Evolutionary conservation across 2,113 vertebrate species (phyloP), one percentile per base, ranked within the genome.

Genomic region (Oreochromis tanganicae): DNA sequence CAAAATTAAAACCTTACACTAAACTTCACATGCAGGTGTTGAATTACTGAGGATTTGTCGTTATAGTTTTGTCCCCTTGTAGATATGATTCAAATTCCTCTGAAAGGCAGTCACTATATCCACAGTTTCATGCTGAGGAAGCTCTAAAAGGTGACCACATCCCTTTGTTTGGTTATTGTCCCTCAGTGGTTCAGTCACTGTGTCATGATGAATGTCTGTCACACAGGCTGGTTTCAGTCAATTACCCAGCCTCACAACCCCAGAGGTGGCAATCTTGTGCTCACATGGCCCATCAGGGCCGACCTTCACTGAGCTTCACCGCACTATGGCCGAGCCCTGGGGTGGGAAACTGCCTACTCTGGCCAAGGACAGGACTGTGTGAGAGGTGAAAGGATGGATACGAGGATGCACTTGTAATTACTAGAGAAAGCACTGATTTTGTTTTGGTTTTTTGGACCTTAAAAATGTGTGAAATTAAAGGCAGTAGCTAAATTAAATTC

Each of bases 221-320:
- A 91, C 61, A 80, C 66, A 55, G 81, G 48, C 79, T 81, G 88
- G 61, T 91, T 89, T 93, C 86, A 93, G 90, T 92, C 87, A 93
- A 91, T 94, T 92, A 87, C 83, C 80, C 78, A 38, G 61, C 61
- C 19, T 82, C 17, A 38, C 34, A 63, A 82, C 82, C 87, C 84
- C 82, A 85, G 87, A 75, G 85, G 85, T 71, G 85, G 84, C 85
- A 88, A 89, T 85, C 81, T 84, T 68, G 79, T 85, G 73, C 81
- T 91, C 89, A 85, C 89, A 89, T 87, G 89, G 80, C 63, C 87
- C 82, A 6, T 86, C 71, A 85, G 85, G 54, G 27, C 54, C 90
- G 91, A 94, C 94, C 93, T 94, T 93, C 91, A 92, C 57, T n/a
- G 56, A 89, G 89, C 85, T 86, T 89, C 34, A 80, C 38, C 27